Evolutionary conservation across 2,888 invertebrate genomes (phyloP).

Genomic region (Deilephila porcellus): DNA sequence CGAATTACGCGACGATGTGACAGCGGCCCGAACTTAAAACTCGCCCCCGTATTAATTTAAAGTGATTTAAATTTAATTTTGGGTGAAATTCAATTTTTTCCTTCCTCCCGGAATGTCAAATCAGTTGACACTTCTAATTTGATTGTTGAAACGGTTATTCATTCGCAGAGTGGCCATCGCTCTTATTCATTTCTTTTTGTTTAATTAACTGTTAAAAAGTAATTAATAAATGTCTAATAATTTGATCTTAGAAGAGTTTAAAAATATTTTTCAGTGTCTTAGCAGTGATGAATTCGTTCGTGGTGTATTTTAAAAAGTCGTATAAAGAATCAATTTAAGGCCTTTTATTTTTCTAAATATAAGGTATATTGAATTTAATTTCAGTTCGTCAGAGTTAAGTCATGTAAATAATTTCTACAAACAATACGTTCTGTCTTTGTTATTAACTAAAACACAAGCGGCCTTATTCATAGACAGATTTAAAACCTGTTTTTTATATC

Average conservation of each 20-base stretch:
- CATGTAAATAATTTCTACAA: no score
- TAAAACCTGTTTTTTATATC: no score
- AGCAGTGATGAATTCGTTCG: neutral
- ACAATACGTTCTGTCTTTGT: no score
- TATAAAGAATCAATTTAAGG: no score
- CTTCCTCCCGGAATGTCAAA: constrained; percentile 48
- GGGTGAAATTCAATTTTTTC: constrained; percentile 61
- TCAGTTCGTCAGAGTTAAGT: no score
- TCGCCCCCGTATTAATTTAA: constrained; percentile 54
- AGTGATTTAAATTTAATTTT: constrained; percentile 66
- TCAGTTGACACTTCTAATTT: constrained; percentile 55
- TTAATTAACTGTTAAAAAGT: neutral
- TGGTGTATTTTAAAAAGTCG: neutral
- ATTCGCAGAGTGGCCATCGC: constrained; percentile 10
- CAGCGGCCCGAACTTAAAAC: constrained; percentile 38
- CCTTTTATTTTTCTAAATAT: no score
- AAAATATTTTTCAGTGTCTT: neutral
- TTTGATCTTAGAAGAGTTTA: neutral
- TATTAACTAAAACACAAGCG: no score
- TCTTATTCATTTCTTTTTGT: constrained; percentile 7
- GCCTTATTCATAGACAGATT: no score
- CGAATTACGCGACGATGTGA: constrained; percentile 40
- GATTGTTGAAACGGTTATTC: constrained; percentile 41
- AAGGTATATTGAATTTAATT: no score
- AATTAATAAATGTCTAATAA: neutral